Evolutionary conservation across 2,888 invertebrate genomes (phyloP), one percentile per base, ranked within the genome.

Genomic region (Diarsia mendica): DNA sequence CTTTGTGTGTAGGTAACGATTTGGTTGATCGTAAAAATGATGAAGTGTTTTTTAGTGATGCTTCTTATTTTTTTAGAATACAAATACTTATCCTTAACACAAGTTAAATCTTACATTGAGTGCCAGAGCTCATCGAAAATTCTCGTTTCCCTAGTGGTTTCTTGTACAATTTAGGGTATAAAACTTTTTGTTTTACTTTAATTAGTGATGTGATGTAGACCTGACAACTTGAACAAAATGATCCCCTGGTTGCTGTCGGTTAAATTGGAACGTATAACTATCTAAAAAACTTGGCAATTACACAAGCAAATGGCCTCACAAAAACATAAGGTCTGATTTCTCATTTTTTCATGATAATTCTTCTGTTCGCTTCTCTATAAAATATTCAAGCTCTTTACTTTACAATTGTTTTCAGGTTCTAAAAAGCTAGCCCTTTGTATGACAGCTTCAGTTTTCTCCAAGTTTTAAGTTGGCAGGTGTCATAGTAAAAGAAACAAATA

Each of bases 381-480:
- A 23, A 15, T 55, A 23, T 23, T 23, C 6, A 55, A 55, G 28
- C 0, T 58, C 15, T 28, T 58, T 28, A 8, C 3, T 15, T 28
- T 58, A 58, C 28, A 18, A 15, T 23, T 33, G 23, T 75, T 53
- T 75, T 46, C 0, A n/a, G 4, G 10, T 76, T 66, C 4, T 20
- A 13, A 48, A 39, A 61, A 66, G 51, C 61, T 66, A 1, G 39
- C 3, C 5, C 5, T 66, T 53, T 60, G 0, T 61, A 20, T 44
- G 48, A 15, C 44, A 61, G 44, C n/a, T 46, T 33, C 46, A 51
- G 18, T n/a, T 10, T 64, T 49, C 49, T 48, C 11, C 0, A 81
- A 61, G 20, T 13, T 63, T 13, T 64, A 10, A 68, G 51, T 49
- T 65, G 58, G 65, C 64, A 79, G 51, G 71, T 53, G 58, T 83